Conservation (phyloP, 2,113 vertebrate species). For the zebrafish (Danio rerio) region DNA sequence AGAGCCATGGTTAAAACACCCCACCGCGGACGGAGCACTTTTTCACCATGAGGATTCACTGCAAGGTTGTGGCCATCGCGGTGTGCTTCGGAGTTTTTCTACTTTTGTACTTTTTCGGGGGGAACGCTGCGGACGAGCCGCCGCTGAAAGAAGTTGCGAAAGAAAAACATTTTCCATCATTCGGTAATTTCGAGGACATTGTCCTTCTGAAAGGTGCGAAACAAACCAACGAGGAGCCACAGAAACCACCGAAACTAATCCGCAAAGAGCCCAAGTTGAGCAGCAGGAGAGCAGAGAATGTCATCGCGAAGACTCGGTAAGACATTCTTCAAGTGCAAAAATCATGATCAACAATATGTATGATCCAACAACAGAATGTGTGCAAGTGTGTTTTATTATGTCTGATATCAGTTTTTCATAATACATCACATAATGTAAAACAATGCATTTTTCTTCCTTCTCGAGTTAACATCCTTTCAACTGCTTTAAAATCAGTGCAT, state of each 20-base stretch:
- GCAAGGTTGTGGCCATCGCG: slow-evolving; percentile 72
- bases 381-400: not conserved
- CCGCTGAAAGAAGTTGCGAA: slow-evolving; percentile 67
- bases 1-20: slow-evolving; percentile 68
- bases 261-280: slow-evolving; percentile 52
- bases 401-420: too few relatives aligned
- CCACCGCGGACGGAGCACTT: slow-evolving; percentile 56
- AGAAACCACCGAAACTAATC: slow-evolving; percentile 47
- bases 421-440: not conserved
- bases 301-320: slow-evolving; percentile 71
- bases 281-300: slow-evolving; percentile 54
- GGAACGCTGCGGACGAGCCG: slow-evolving; percentile 73
- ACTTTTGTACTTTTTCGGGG: slow-evolving; percentile 81
- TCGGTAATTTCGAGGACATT: slow-evolving; percentile 26
- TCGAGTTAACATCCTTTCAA: too few relatives aligned
- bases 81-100: slow-evolving; percentile 78
- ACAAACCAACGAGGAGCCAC: slow-evolving; percentile 46
- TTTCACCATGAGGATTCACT: slow-evolving; percentile 76
- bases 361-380: not conserved
- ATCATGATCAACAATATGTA: not conserved
- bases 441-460: not conserved
- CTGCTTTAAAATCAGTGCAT: not conserved
- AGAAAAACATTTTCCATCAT: slow-evolving; percentile 45
- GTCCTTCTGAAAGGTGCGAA: slow-evolving; percentile 64
- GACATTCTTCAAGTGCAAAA: slow-evolving; percentile 40